Conservation (phyloP, 2,888 invertebrate species). For the Adelphocoris suturalis region DNA sequence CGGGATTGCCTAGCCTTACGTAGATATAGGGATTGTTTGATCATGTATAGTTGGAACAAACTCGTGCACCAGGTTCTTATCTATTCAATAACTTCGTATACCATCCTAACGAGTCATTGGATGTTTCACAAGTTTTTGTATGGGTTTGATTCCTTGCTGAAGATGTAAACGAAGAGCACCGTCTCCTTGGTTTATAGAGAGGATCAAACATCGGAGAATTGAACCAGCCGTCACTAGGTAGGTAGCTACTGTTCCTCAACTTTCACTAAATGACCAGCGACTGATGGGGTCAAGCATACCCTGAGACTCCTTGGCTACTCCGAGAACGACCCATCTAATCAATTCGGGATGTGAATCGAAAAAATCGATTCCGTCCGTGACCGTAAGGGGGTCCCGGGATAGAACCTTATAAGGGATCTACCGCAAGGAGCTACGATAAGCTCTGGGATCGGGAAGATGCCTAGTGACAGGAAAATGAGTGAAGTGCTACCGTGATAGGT, state of each 20-base stretch:
- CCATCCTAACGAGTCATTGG: too few species aligned
- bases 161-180: too few species aligned
- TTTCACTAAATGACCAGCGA: constrained; percentile 35
- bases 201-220: too few species aligned
- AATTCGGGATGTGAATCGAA: constrained; percentile 44
- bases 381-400: not conserved
- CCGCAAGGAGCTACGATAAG: constrained; percentile 23
- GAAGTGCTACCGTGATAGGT: constrained; percentile 71
- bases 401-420: constrained; percentile 19
- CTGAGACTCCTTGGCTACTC: not conserved
- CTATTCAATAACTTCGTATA: too few species aligned
- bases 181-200: too few species aligned
- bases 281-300: constrained; percentile 20
- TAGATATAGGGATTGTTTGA: too few species aligned
- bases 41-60: too few species aligned
- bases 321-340: constrained; percentile 33
- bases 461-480: constrained; percentile 70
- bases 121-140: too few species aligned
- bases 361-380: constrained; percentile 65
- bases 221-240: not conserved
- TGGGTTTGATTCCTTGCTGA: too few species aligned
- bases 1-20: too few species aligned
- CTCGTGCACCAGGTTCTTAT: too few species aligned
- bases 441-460: not conserved
- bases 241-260: constrained; percentile 7